Evolutionary conservation across 2,888 invertebrate genomes (phyloP).

Genomic region (Drosophila eohydei): DNA sequence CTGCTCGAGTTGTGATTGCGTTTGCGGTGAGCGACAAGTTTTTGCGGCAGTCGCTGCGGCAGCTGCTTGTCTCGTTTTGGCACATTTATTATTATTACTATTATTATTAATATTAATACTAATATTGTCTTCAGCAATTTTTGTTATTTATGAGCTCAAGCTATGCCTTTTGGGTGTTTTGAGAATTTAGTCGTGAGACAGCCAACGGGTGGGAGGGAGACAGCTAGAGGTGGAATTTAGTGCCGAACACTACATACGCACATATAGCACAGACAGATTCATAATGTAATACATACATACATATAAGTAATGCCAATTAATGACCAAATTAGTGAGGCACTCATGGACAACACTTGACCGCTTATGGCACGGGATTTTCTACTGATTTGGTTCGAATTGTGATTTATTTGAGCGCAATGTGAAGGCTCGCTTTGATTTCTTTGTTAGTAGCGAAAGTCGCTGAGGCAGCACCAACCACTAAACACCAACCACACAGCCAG

Average conservation of each 20-base stretch:
- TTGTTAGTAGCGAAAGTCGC: constrained; percentile 73
- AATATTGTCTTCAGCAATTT: constrained; percentile 74
- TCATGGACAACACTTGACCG: constrained; percentile 79
- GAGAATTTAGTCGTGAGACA: constrained; percentile 57
- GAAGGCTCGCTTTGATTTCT: constrained; percentile 77
- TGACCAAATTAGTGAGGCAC: constrained; percentile 80
- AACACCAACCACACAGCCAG: constrained; percentile 3
- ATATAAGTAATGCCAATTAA: constrained; percentile 76
- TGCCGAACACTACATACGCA: constrained; percentile 15
- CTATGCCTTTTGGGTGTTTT: constrained; percentile 79
- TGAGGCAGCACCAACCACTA: constrained; percentile 8
- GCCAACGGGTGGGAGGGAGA: constrained; percentile 26
- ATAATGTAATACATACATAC: constrained; percentile 27
- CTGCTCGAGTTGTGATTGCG: constrained; percentile 81
- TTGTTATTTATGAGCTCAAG: constrained; percentile 79
- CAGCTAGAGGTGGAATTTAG: constrained; percentile 6
- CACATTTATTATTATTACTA: constrained; percentile 66
- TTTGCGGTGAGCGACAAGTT: constrained; percentile 58
- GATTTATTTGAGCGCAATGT: constrained; percentile 75
- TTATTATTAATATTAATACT: constrained; percentile 64
- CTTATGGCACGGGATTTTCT: constrained; percentile 78
- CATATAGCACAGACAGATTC: constrained; percentile 13
- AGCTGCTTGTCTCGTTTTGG: constrained; percentile 67
- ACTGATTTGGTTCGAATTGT: constrained; percentile 80
- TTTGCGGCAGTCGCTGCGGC: constrained; percentile 48